A percentile compares a stretch with the other conserved stretches of the same genome.
Conservation (phyloP, 2,888 invertebrate species). For the Prosopocoilus inquinatus region DNA sequence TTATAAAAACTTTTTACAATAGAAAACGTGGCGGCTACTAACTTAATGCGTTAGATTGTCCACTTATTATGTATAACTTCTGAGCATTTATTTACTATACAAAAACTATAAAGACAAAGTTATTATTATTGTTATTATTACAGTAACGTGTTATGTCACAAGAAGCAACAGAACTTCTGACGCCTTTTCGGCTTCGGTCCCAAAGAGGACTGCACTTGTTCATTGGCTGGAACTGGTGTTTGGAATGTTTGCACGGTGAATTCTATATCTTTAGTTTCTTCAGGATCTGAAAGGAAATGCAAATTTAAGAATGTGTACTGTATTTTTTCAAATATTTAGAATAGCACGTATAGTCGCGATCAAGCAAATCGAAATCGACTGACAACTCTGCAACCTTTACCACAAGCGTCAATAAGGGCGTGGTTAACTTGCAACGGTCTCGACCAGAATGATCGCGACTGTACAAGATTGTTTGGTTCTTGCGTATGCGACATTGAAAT, state of each 20-base stretch:
- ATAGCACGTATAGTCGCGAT: too few species aligned
- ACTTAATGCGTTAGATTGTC: slow-evolving; percentile 23
- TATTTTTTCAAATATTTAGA: not conserved
- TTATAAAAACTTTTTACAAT: slow-evolving; percentile 16
- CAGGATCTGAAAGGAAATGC: slow-evolving; percentile 58
- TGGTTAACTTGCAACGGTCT: too few species aligned
- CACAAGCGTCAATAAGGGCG: too few species aligned
- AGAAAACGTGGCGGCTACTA: slow-evolving; percentile 19
- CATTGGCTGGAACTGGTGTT: slow-evolving; percentile 35
- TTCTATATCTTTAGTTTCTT: slow-evolving; percentile 82
- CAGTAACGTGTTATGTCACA: slow-evolving; percentile 44
- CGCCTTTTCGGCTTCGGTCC: slow-evolving; percentile 46
- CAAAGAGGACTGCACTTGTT: slow-evolving; percentile 54
- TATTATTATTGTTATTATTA: slow-evolving; percentile 7
- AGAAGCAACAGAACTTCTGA: slow-evolving; percentile 49
- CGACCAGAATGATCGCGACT: too few species aligned
- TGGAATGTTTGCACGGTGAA: slow-evolving; percentile 85
- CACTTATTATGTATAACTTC: slow-evolving; percentile 20
- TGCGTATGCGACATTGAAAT: too few species aligned
- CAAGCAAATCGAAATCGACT: too few species aligned
- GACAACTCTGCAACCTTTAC: too few species aligned
- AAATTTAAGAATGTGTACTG: not conserved
- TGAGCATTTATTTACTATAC: slow-evolving; percentile 25
- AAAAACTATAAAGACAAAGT: slow-evolving; percentile 26
- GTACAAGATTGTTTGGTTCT: too few species aligned